Percentiles rank a stretch among this genome's conserved stretches.
Conservation (phyloP, 2,113 vertebrate genomes). For the Anser cygnoides region DNA sequence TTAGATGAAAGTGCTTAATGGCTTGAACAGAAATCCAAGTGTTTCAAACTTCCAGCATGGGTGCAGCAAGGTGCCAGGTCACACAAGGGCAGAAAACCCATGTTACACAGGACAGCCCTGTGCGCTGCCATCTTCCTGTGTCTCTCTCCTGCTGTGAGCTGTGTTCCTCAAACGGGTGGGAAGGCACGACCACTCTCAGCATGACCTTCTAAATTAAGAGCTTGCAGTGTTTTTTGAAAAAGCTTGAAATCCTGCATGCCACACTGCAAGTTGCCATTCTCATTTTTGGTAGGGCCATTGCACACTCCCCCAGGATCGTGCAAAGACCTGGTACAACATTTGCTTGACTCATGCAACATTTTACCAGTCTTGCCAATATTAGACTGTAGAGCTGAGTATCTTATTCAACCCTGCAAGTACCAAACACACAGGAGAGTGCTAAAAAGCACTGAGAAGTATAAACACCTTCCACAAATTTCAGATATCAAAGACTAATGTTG, state of each 20-base stretch:
- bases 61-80: neutral
- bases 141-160: neutral
- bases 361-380: neutral
- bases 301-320: neutral
- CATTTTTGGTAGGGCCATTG: neutral
- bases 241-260: accelerated
- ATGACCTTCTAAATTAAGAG: neutral
- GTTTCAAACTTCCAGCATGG: neutral
- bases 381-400: neutral
- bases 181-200: accelerated
- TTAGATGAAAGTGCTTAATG: neutral
- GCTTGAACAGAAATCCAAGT: neutral
- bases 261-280: neutral
- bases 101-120: neutral
- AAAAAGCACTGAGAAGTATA: neutral
- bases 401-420: neutral
- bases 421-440: neutral
- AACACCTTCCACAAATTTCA: neutral
- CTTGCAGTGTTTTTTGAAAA: neutral
- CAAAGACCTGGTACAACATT: neutral
- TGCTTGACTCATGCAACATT: neutral
- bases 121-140: neutral
- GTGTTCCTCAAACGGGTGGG: neutral
- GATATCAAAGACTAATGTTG: slow-evolving; percentile 32
- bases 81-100: neutral